These are phyloP conservation scores for Priocnemis perturbator DNA, from an alignment of 2,888 invertebrate genomes.

Conservation along the genomic window DNA sequence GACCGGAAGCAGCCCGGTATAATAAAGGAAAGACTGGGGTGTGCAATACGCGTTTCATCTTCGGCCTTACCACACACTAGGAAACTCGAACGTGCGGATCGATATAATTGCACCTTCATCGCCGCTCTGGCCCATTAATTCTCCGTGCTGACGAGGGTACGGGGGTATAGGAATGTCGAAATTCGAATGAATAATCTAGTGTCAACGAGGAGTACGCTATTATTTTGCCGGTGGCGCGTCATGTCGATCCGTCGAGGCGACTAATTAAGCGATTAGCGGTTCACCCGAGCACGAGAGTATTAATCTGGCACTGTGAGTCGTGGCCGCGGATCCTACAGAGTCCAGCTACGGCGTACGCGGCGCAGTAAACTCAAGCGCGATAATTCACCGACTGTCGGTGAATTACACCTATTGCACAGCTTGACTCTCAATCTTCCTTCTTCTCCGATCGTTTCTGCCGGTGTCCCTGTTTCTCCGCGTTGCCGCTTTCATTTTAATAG, in stretches of 20 bases:
- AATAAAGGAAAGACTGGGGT: too few species aligned
- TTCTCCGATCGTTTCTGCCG: neutral
- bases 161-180: too few species aligned
- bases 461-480: conserved; percentile 7
- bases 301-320: conserved; percentile 12
- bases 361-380: conserved; percentile 24
- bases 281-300: conserved; percentile 20
- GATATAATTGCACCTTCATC: too few species aligned
- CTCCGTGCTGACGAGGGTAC: too few species aligned
- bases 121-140: too few species aligned
- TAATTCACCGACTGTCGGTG: conserved; percentile 38
- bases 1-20: too few species aligned
- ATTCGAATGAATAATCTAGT: too few species aligned
- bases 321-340: neutral
- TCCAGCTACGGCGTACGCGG: conserved; percentile 1
- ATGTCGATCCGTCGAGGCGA: conserved; percentile 19
- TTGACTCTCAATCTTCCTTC: neutral
- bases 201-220: too few species aligned
- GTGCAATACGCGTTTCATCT: too few species aligned
- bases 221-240: neutral
- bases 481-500: conserved; percentile 46
- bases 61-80: too few species aligned
- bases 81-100: too few species aligned
- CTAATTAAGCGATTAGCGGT: conserved; percentile 49
- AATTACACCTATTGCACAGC: conserved; percentile 26